Conservation (phyloP, 2,113 vertebrate genomes). For the Chaenogobius annularis region DNA sequence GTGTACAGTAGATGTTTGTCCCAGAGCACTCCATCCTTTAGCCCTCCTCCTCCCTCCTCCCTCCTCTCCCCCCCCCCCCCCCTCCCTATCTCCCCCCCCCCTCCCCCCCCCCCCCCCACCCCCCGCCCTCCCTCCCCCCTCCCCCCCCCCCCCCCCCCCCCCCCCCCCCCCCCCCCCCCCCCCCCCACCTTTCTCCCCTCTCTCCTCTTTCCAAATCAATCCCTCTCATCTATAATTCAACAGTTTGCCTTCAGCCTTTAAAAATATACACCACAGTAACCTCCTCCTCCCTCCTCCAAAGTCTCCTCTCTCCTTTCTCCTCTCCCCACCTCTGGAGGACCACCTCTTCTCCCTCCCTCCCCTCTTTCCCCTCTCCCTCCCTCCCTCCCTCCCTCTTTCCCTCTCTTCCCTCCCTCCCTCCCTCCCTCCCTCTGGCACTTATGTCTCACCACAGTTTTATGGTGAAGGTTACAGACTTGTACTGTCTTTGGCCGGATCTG, state of each 20-base stretch:
- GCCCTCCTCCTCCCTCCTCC: conserved; percentile 13
- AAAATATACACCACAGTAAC: conserved; percentile 70
- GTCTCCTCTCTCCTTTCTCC: conserved; percentile 31
- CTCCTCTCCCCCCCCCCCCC: conserved; percentile 11
- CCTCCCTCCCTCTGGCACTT: conserved; percentile 22
- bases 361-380: conserved; percentile 9
- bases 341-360: conserved; percentile 23
- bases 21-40: conserved; percentile 41
- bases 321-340: conserved; percentile 18
- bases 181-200: conserved; percentile 5
- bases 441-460: conserved; percentile 33
- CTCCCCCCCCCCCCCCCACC: background rate
- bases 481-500: conserved; percentile 29
- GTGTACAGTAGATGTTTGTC: conserved; percentile 19
- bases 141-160: conserved; percentile 8
- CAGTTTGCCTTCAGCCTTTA: conserved; percentile 74
- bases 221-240: conserved; percentile 75
- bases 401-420: conserved; percentile 20
- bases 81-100: background rate
- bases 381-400: conserved; percentile 9
- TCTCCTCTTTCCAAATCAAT: conserved; percentile 66
- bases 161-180: conserved; percentile 12
- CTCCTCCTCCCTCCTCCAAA: conserved; percentile 43
- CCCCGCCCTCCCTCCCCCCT: conserved; percentile 12
- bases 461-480: conserved; percentile 42